A percentile compares a stretch with the other conserved stretches of the same genome.
These are phyloP conservation scores for Mustela nigripes DNA, from an alignment of 2,113 vertebrate genomes.

Conservation along the genomic window DNA sequence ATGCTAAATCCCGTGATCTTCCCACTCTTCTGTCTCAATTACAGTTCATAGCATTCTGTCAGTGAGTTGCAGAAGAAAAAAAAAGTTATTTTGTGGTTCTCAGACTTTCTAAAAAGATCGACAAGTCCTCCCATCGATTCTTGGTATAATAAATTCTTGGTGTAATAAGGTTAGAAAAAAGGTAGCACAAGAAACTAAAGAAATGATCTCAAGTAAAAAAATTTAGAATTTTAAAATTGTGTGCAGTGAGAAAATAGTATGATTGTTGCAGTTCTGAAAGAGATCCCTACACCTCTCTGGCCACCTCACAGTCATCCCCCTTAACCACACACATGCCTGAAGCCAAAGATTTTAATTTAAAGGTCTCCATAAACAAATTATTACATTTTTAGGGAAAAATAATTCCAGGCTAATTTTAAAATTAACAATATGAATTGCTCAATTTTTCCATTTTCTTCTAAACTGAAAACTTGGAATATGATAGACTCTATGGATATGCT, in stretches of 20 bases:
- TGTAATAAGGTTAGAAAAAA: background rate
- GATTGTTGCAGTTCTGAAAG: constrained; percentile 83
- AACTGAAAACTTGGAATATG: constrained; percentile 81
- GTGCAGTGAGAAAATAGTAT: constrained; percentile 80
- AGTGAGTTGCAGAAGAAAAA: constrained; percentile 24
- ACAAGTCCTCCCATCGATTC: constrained; percentile 18
- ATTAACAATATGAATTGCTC: constrained; percentile 84
- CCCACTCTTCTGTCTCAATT: background rate
- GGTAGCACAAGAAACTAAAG: constrained; percentile 25
- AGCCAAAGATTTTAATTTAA: constrained; percentile 78
- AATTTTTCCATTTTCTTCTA: constrained; percentile 85
- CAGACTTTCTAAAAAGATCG: constrained; percentile 49
- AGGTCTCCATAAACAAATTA: constrained; percentile 77
- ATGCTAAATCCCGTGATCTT: background rate
- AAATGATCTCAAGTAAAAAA: constrained; percentile 57
- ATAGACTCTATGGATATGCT: constrained; percentile 80
- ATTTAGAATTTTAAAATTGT: constrained; percentile 79
- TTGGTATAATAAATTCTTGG: constrained; percentile 36
- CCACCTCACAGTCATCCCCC: constrained; percentile 81
- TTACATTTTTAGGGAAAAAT: constrained; percentile 79
- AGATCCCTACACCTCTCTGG: constrained; percentile 81
- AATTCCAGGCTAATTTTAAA: constrained; percentile 82
- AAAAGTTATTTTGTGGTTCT: background rate
- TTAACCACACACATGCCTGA: constrained; percentile 80
- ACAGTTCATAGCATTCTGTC: constrained; percentile 39